phyloP scores from a whole-genome alignment of 2,113 vertebrate genomes.

The Macquaria australasica region DNA sequence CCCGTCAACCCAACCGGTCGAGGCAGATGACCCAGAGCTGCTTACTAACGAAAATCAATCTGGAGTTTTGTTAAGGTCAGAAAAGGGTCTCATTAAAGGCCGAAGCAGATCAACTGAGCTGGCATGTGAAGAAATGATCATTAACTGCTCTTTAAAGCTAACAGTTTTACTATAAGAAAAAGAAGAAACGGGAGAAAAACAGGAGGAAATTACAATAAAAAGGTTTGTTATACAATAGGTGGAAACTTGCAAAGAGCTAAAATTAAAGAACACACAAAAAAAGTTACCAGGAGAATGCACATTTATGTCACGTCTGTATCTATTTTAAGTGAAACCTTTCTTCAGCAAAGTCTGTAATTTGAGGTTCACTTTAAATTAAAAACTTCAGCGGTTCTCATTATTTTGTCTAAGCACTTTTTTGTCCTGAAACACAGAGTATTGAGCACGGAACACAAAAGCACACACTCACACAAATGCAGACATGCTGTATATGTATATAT shows the following conservation, averaged over 20 bases:
- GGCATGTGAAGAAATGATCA: background rate
- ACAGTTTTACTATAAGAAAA: background rate
- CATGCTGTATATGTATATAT: background rate
- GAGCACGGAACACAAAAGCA: background rate
- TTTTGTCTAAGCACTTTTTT: background rate
- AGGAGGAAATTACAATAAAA: background rate
- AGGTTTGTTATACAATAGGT: background rate
- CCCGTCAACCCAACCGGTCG: too few species aligned
- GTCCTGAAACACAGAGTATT: background rate
- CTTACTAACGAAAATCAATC: constrained; percentile 38
- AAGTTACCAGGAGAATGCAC: background rate
- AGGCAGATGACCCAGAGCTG: too few species aligned
- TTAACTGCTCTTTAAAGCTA: background rate
- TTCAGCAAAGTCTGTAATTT: too few species aligned
- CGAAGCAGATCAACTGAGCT: background rate
- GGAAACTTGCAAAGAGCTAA: background rate
- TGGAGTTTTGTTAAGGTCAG: constrained; percentile 17
- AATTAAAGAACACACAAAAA: background rate
- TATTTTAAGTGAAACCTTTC: background rate
- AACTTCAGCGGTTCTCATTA: background rate
- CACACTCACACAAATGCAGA: background rate
- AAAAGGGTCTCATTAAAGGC: constrained; percentile 22
- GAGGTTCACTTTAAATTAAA: background rate
- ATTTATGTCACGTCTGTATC: background rate
- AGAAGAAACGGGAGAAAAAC: background rate